Base-by-base conservation (phyloP, 30 jellyfish, hydroid and myxozoan species). In the Chironex yamaguchii region DNA sequence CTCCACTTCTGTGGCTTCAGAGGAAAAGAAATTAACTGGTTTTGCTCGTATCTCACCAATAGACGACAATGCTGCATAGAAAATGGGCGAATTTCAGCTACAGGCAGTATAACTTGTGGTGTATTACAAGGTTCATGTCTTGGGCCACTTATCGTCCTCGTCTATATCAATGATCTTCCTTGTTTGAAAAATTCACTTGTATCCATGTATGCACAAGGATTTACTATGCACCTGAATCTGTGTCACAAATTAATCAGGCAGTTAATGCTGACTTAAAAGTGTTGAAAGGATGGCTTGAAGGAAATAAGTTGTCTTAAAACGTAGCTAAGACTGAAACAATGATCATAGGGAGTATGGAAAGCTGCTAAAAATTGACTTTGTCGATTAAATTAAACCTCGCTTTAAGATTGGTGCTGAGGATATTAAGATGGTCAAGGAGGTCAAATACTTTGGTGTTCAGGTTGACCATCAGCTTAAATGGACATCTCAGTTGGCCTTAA, bases 1-100 rank as follows among this genome's bases (percentile, higher is more conserved):
- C 81, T 78, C 67, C 49, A 52, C 2, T 78, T 54, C 76, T 34
- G 63, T 58, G 90, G 90, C 64, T 68, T 78, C 63, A 62, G 63
- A 78, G 90, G 90, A 29, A 78, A 78, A 49, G 71, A 78, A 65
- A 23, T 58, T 58, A 36, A 49, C 32, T 52, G 68, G 90, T 78
- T 28, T 65, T 3, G 50, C 20, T 78, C 82, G 69, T 78, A 34
- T 71, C 85, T 71, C 62, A 4, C 85, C 36, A 36, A 71, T 51
- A 71, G 85, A 36, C 42, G 73, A 50, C 85, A 71, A 36, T 34
- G 4, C 49, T 71, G 74, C 29, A 36, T 49, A 36, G 85, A 25
- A 26, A 71, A 78, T 65, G 79, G 79, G 12, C 88, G 53, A 75
- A 33, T 52, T 36, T 72, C 86, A 22, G 30, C 74, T 72, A 72